phyloP scores from a whole-genome alignment of 2,797 vertebrate species.

The Acanthurus leucopareius region DNA sequence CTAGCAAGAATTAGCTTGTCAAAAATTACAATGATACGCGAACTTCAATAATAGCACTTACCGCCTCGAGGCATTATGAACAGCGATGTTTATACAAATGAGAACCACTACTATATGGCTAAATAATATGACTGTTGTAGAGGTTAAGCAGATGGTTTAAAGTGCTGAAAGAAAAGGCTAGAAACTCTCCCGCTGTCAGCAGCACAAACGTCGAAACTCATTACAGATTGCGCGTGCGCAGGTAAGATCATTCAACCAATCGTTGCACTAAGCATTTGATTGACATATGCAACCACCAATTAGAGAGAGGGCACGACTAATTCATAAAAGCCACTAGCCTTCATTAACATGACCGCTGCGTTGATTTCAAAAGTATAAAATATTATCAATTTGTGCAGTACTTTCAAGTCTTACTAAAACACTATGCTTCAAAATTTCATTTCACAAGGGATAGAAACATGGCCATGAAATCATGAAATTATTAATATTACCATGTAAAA shows the following conservation, averaged over 20 bases:
- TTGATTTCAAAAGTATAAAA: no score
- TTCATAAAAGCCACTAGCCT: neutral
- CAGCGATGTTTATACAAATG: neutral
- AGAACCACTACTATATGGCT: neutral
- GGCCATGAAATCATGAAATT: neutral
- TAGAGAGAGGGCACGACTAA: neutral
- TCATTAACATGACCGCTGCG: neutral
- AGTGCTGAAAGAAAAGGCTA: constrained; percentile 43
- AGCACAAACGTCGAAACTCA: neutral
- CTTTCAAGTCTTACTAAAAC: neutral
- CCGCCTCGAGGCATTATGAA: constrained; percentile 86
- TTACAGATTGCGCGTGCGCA: constrained; percentile 35
- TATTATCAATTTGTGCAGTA: no score
- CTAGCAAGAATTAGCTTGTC: constrained; percentile 42
- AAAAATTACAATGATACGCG: constrained; percentile 3
- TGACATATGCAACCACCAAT: constrained; percentile 38
- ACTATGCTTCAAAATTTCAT: neutral
- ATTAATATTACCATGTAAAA: no score
- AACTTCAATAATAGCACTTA: constrained; percentile 64
- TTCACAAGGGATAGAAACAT: neutral
- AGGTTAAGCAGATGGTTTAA: neutral
- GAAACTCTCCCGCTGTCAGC: constrained; percentile 59
- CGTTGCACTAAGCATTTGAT: constrained; percentile 4
- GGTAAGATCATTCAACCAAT: constrained; percentile 43
- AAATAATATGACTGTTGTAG: neutral